These are phyloP conservation scores for Columba livia DNA, from an alignment of 2,113 vertebrate species.

Conservation along the genomic window DNA sequence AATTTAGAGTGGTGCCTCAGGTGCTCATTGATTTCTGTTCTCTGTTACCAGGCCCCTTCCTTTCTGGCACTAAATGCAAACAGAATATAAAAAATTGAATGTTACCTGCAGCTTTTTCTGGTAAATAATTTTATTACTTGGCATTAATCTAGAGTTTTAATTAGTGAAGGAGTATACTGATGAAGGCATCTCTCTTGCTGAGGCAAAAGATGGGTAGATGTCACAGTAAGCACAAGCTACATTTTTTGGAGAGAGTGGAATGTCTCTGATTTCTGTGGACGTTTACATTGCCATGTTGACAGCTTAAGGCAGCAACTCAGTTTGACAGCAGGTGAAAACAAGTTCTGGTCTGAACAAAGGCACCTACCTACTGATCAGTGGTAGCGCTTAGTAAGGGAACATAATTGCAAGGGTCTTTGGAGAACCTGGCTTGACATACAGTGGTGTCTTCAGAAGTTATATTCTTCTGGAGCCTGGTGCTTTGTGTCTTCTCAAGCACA, in stretches of 20 bases:
- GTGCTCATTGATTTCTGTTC: constrained; percentile 19
- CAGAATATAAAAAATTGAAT: constrained; percentile 16
- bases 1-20: constrained; percentile 44
- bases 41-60: background rate
- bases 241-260: background rate
- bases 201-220: background rate
- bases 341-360: background rate
- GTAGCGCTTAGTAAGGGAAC: background rate
- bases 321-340: background rate
- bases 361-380: background rate
- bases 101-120: constrained; percentile 24
- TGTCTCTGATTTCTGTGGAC: background rate
- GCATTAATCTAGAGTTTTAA: constrained; percentile 40
- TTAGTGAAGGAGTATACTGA: background rate
- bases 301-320: background rate
- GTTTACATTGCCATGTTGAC: background rate
- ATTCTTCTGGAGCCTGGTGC: background rate
- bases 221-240: background rate
- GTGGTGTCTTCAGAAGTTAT: background rate
- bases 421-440: background rate
- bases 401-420: background rate
- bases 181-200: background rate
- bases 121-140: constrained; percentile 46
- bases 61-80: constrained; percentile 28
- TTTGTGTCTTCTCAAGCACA: background rate